These are phyloP conservation scores for Porites rus DNA, from an alignment of 92 coral and sea anemone species.

Conservation along the genomic window DNA sequence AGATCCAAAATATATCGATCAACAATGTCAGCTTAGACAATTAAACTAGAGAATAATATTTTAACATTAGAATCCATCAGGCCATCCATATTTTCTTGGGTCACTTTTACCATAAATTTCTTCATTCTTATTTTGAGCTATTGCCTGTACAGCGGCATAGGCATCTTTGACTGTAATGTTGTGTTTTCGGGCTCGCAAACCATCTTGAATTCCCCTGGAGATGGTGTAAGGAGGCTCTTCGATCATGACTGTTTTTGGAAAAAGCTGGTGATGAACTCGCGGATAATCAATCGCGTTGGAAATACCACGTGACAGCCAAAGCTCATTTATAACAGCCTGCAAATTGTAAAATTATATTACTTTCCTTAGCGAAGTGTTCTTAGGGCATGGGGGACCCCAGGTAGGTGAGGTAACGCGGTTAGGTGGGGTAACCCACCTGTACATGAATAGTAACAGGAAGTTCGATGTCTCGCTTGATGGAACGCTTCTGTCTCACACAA, in stretches of 20 bases:
- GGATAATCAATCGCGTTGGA: constrained; percentile 77
- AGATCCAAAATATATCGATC: too few species aligned
- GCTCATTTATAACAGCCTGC: constrained; percentile 74
- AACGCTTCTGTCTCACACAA: too few species aligned
- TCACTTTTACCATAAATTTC: constrained; percentile 84
- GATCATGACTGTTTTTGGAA: constrained; percentile 68
- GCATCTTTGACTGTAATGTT: constrained; percentile 15
- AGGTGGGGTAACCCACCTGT: too few species aligned
- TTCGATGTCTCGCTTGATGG: too few species aligned
- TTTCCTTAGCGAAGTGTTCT: too few species aligned
- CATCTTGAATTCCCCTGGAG: constrained; percentile 55
- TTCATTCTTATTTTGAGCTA: constrained; percentile 63
- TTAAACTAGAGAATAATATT: background rate
- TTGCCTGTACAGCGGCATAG: constrained; percentile 83
- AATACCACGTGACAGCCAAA: constrained; percentile 82
- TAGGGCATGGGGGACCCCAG: too few species aligned
- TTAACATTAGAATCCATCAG: constrained; percentile 71
- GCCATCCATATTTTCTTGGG: constrained; percentile 88
- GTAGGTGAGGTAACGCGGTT: too few species aligned
- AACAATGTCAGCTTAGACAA: background rate
- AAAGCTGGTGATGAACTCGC: constrained; percentile 81
- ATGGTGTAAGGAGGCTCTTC: constrained; percentile 66
- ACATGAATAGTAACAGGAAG: too few species aligned
- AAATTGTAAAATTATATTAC: too few species aligned
- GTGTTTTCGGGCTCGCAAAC: constrained; percentile 76